phyloP scores from a whole-genome alignment of 2,797 vertebrate genomes.

The Hippoglossus hippoglossus region DNA sequence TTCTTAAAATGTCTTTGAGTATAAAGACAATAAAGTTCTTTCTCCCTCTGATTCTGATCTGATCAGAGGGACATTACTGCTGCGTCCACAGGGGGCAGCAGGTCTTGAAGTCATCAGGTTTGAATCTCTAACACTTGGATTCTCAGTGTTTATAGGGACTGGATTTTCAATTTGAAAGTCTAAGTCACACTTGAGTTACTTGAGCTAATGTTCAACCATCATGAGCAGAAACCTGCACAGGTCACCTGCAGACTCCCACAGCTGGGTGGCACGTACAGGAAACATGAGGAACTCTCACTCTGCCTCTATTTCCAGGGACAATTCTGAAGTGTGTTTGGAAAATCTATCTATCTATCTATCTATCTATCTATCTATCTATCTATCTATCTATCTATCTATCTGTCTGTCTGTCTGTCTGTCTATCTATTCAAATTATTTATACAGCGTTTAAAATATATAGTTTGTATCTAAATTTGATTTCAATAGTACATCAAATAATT shows the following conservation, averaged over 20 bases:
- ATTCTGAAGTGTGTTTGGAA: not conserved
- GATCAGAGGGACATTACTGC: not conserved
- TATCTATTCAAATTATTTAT: too few species aligned
- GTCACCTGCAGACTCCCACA: slow-evolving; percentile 16
- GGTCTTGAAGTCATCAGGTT: not conserved
- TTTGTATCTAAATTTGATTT: too few species aligned
- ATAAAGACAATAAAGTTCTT: too few species aligned
- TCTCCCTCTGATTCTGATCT: too few species aligned
- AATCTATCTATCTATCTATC: too few species aligned
- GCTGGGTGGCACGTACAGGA: not conserved
- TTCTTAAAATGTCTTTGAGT: too few species aligned
- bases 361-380: too few species aligned
- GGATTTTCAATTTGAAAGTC: too few species aligned
- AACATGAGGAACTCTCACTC: slow-evolving; percentile 32
- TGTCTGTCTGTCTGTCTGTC: too few species aligned
- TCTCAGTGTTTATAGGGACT: not conserved
- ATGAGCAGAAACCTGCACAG: not conserved
- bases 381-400: too few species aligned
- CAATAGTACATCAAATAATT: too few species aligned
- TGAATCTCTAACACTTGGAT: not conserved
- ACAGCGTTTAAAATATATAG: too few species aligned
- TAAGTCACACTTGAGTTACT: not conserved
- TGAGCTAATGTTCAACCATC: not conserved
- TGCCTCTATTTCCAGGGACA: not conserved
- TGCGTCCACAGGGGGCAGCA: not conserved